Percentiles rank a stretch among this genome's conserved stretches.
phyloP scores from a whole-genome alignment of 1,140 invertebrate species.

The Belonocnema kinseyi region DNA sequence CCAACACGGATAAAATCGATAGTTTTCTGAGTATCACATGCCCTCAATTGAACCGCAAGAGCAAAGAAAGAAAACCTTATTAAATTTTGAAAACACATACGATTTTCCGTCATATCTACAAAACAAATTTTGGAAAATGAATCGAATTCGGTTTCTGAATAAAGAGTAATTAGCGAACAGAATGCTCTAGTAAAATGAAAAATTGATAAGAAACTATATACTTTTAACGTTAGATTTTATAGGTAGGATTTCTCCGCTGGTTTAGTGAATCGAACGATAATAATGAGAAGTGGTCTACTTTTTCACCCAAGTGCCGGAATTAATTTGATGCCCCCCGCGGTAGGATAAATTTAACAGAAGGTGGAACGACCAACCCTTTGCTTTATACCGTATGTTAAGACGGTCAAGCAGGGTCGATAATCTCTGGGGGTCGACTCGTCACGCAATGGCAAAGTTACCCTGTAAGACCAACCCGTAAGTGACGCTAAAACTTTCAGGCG shows the following conservation, averaged over 20 bases:
- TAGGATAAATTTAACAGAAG: slow-evolving; percentile 29
- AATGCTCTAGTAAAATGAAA: no score
- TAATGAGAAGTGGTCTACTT: not conserved
- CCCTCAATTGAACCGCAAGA: no score
- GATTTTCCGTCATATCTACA: no score
- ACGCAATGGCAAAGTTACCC: slow-evolving; percentile 16
- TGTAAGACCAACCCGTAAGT: not conserved
- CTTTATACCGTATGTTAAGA: slow-evolving; percentile 26
- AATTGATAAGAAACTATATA: no score
- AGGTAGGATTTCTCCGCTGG: not conserved
- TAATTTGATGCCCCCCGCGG: slow-evolving; percentile 22
- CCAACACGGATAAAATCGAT: no score
- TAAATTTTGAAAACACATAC: no score
- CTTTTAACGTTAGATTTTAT: not conserved
- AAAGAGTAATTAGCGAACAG: no score
- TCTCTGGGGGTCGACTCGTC: slow-evolving; percentile 26
- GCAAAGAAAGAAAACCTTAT: no score
- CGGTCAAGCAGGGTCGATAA: slow-evolving; percentile 31
- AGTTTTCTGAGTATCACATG: no score
- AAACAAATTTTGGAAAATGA: no score
- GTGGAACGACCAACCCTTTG: slow-evolving; percentile 30
- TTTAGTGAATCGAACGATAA: not conserved
- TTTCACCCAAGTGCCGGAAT: slow-evolving; percentile 23
- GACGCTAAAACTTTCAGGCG: slow-evolving; percentile 21
- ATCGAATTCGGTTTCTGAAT: no score